Conservation (phyloP, 2,113 vertebrate genomes). For the Eudorcas thomsonii region DNA sequence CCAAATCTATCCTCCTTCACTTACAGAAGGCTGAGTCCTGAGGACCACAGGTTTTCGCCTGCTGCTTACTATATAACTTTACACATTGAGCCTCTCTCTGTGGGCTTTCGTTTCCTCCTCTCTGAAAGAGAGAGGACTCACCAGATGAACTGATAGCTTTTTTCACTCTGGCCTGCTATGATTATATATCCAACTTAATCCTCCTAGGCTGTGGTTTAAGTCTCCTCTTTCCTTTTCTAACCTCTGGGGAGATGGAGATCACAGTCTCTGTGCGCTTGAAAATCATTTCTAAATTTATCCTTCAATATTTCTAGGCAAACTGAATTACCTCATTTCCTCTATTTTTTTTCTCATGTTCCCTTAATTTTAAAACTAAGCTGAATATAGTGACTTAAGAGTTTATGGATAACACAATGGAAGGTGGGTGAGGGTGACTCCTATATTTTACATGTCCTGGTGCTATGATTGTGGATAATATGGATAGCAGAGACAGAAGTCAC, state of each 20-base stretch:
- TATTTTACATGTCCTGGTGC: neutral
- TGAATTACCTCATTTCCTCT: slow-evolving; percentile 38
- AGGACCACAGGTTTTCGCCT: neutral
- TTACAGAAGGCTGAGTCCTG: neutral
- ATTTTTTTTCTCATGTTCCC: neutral
- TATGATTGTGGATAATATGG: neutral
- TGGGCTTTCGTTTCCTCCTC: neutral
- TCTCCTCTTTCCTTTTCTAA: slow-evolving; percentile 32
- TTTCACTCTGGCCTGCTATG: neutral
- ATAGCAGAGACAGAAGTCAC: neutral
- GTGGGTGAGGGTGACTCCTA: neutral
- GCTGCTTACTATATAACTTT: neutral
- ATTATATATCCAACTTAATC: slow-evolving; percentile 9
- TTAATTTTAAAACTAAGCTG: neutral
- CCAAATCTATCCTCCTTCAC: neutral
- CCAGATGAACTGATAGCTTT: neutral
- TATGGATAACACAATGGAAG: neutral
- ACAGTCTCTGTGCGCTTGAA: neutral
- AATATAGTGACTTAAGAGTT: neutral
- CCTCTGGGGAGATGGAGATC: neutral
- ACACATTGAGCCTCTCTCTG: neutral
- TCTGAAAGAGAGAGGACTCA: neutral
- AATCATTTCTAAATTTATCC: slow-evolving; percentile 41
- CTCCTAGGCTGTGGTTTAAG: slow-evolving; percentile 43
- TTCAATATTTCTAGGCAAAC: neutral